Evolutionary conservation across 1,140 invertebrate species (phyloP).

Genomic region (Zaprionus nigranus): DNA sequence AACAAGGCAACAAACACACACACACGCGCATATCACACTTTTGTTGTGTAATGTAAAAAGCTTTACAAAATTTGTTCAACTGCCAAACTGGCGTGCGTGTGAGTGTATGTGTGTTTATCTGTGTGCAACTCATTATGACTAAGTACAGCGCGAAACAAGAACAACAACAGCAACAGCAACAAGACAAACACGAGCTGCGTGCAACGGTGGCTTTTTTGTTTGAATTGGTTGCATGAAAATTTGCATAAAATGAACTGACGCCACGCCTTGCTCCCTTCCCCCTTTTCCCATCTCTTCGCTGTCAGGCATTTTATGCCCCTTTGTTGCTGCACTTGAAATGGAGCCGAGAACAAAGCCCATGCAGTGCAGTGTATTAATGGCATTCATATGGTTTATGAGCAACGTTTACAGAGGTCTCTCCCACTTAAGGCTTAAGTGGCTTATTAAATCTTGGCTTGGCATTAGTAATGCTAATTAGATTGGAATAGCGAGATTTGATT

Average conservation of each 20-base stretch:
- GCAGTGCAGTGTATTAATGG: constrained; percentile 8
- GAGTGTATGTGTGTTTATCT: constrained; percentile 13
- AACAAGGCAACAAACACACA: constrained; percentile 61
- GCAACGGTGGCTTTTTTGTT: constrained; percentile 20
- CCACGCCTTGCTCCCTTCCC: neutral
- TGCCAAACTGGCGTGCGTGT: constrained; percentile 19
- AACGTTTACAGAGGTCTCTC: constrained; percentile 4
- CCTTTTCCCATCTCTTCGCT: neutral
- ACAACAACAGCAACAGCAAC: constrained; percentile 15
- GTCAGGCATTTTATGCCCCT: neutral
- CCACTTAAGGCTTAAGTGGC: neutral
- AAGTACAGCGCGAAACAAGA: constrained; percentile 16
- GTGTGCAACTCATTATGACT: constrained; percentile 49
- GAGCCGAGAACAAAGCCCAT: constrained; percentile 6
- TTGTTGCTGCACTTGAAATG: constrained; percentile 28
- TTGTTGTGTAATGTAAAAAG: constrained; percentile 43
- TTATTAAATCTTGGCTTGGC: constrained; percentile 7
- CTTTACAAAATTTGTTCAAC: constrained; percentile 43
- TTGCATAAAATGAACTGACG: constrained; percentile 28
- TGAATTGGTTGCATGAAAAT: constrained; percentile 32
- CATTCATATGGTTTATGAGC: constrained; percentile 14
- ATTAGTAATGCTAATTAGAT: constrained; percentile 15
- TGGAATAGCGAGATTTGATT: constrained; percentile 6
- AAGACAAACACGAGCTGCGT: neutral
- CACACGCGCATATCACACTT: constrained; percentile 31